Base-by-base conservation (phyloP, 2,888 invertebrate species). In the Caenorhabditis becei region DNA sequence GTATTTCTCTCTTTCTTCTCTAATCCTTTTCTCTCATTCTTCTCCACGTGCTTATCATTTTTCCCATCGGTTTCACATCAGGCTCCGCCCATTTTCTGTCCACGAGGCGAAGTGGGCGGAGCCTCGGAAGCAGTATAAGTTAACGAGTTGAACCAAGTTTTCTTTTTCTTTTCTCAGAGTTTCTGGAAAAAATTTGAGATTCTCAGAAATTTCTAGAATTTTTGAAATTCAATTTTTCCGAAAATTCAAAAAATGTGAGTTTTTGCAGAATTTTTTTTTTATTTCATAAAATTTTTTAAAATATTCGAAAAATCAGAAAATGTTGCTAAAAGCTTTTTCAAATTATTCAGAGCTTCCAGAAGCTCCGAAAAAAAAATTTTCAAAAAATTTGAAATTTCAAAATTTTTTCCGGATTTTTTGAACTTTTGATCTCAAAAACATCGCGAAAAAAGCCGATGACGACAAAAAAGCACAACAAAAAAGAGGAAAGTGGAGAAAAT, bases 91-190 rank as follows among this genome's bases (percentile, higher is more conserved):
- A 1, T 23, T 56, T 54, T 28, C 66, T 20, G 16, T 7, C 41
- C 41, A 11, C 28, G 28, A 26, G 26, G 53, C 3, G 24, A 70
- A 51, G 16, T 5, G 26, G 69, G 69, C 56, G 59, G 69, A 58
- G 67, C 49, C 35, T 67, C 8, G 23, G n/a, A 16, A 23, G 2
- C 24, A 10, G 8, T 53, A 53, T 53, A 53, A 53, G 26, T 53
- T 26, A 26, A 4, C 23, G 26, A 26, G 23, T 53, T 23, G 23
- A 3, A 16, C 16, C 1, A 4, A 24, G 53, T 23, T n/a, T 20
- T 28, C 53, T 47, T 51, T 53, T 65, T 53, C 53, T 2, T 65
- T 65, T 65, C 53, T 18, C 10, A 3, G 20, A 28, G 14, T 54
- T 67, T 44, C 32, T 44, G 11, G 53, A 20, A 35, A 35, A 23